These are phyloP conservation scores for Saccopteryx bilineata DNA, from an alignment of 2,113 vertebrate species.

Conservation along the genomic window DNA sequence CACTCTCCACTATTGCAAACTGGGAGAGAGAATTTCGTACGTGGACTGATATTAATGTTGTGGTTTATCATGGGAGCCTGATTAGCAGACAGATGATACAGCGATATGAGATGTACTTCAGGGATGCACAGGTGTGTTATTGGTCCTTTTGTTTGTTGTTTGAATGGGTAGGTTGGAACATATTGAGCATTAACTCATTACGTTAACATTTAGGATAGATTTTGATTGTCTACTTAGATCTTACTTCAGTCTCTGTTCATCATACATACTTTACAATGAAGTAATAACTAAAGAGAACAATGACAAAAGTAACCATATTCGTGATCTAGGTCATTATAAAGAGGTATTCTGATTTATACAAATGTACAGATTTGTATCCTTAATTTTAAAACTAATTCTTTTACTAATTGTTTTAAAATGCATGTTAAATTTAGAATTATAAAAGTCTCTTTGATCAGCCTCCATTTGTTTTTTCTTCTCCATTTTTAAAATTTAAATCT, in stretches of 20 bases:
- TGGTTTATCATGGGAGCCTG: constrained; percentile 98
- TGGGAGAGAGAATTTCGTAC: constrained; percentile 99
- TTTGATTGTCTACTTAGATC: constrained; percentile 45
- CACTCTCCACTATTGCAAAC: constrained; percentile 98
- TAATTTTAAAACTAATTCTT: constrained; percentile 54
- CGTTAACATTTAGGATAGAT: constrained; percentile 16
- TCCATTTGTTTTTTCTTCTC: background rate
- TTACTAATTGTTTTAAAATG: constrained; percentile 27
- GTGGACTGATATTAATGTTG: constrained; percentile 97
- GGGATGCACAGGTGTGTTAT: constrained; percentile 94
- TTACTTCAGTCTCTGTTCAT: constrained; percentile 32
- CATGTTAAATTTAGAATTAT: constrained; percentile 33
- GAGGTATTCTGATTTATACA: constrained; percentile 17
- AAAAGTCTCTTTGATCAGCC: background rate
- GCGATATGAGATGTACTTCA: constrained; percentile 99
- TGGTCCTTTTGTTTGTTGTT: background rate
- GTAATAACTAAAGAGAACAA: constrained; percentile 29
- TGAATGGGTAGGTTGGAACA: constrained; percentile 27
- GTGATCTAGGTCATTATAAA: background rate
- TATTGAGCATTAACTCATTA: background rate
- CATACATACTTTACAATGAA: constrained; percentile 43
- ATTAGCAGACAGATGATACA: constrained; percentile 99
- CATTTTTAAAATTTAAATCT: constrained; percentile 21
- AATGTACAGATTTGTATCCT: background rate
- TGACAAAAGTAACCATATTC: background rate